Evolutionary conservation across 2,113 vertebrate genomes (phyloP).

Genomic region (Nycticorax nycticorax): DNA sequence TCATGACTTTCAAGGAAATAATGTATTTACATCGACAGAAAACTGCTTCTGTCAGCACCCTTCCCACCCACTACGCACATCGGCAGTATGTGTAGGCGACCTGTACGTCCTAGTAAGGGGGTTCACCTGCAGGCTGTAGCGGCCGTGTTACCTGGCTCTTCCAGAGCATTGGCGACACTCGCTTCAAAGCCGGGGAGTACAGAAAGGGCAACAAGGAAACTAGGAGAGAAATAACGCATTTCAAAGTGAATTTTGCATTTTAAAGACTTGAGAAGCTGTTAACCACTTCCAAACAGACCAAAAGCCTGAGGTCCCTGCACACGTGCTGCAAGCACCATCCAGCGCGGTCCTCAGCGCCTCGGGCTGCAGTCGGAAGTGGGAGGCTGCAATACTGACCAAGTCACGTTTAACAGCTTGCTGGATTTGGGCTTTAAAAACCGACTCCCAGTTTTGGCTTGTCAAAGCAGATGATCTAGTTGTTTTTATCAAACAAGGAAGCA

Average conservation of each 20-base stretch:
- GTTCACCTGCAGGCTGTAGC: neutral
- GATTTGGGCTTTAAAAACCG: neutral
- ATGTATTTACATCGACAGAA: neutral
- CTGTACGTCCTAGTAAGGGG: neutral
- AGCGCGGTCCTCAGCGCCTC: neutral
- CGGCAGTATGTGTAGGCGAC: neutral
- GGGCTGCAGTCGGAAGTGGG: neutral
- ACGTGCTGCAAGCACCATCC: neutral
- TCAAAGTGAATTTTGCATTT: neutral
- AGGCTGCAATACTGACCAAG: neutral
- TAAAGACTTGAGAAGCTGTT: neutral
- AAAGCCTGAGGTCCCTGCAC: neutral
- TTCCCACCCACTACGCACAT: neutral
- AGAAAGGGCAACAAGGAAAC: neutral
- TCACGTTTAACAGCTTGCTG: neutral
- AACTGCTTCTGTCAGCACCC: neutral
- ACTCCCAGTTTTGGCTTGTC: neutral
- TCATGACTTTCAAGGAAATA: neutral
- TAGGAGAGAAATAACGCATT: neutral
- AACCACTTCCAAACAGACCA: neutral
- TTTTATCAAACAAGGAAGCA: constrained; percentile 7
- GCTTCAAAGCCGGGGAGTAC: neutral
- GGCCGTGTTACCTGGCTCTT: neutral
- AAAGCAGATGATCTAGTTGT: neutral
- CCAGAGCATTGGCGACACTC: neutral